Evolutionary conservation across 2,888 invertebrate genomes (phyloP), one percentile per base, ranked within the genome.

Genomic region (Dendrolimus pini): DNA sequence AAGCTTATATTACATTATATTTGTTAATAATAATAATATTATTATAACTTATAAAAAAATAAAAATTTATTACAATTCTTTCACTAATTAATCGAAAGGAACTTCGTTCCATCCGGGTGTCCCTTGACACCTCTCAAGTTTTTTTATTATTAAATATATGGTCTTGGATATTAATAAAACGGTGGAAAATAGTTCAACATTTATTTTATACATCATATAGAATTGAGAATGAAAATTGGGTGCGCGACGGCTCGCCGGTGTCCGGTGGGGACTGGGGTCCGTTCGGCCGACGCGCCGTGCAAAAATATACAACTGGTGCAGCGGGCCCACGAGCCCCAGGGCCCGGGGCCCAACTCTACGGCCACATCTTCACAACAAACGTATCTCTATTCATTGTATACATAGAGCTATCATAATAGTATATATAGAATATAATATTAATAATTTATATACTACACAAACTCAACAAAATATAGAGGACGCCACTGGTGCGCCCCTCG

Each of bases 221-320:
- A 83, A 82, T 82, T 80, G 79, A 82, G 81, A 79, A 82, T 67
- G 77, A 83, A 79, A 80, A 74, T 75, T 64, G 56, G 56, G 58
- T 57, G 54, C 56, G 55, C 60, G 55, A 55, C 56, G 56, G 54
- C 41, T 55, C 57, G 52, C 60, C 57, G 62, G 57, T 58, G 53
- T 54, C 54, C 60, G 42, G 59, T 18, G 58, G 55, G 52, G 41
- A n/a, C 53, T 18, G 54, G 30, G 53, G 54, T 54, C 58, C 57
- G 52, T 52, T 58, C 57, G 56, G 56, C 60, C 60, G 59, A 55
- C 60, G 60, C 58, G 63, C 65, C 63, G 85, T 85, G 86, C 85
- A 86, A 85, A 85, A 86, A 86, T 86, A 85, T 85, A 85, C 84
- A 84, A 85, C 84, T 76, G 78, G 84, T 85, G 84, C 77, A 69